phyloP scores from a whole-genome alignment of 92 coral and sea anemone species.

The Metridium senile region DNA sequence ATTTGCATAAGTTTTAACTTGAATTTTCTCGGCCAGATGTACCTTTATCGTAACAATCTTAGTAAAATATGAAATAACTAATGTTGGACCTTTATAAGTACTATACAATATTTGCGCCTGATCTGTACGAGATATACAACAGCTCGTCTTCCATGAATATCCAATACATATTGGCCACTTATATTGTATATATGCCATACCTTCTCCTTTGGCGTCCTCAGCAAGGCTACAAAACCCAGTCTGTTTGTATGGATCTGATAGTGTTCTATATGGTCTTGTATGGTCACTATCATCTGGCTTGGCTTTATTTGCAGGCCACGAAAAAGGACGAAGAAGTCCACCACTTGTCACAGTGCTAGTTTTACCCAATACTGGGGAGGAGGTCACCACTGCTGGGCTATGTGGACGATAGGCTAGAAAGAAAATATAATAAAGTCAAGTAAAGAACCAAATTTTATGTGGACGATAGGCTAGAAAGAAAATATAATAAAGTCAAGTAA shows the following conservation, averaged over 20 bases:
- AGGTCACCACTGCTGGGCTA: constrained; percentile 64
- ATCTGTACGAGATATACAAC: no score
- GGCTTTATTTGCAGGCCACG: constrained; percentile 75
- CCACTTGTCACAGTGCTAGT: constrained; percentile 13
- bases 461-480: constrained; percentile 54
- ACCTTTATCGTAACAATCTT: no score
- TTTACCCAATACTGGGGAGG: constrained; percentile 64
- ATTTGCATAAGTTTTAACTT: no score
- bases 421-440: background rate
- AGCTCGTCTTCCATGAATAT: no score
- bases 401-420: constrained; percentile 64
- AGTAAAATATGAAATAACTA: no score
- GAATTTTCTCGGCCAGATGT: no score
- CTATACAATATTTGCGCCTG: no score
- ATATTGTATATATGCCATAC: background rate
- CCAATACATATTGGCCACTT: no score
- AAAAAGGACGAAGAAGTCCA: constrained; percentile 57
- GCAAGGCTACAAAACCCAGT: constrained; percentile 62
- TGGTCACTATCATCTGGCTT: constrained; percentile 55
- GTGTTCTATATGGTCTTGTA: constrained; percentile 27
- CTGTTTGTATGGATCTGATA: constrained; percentile 62
- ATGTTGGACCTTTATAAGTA: no score
- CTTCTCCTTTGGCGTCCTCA: constrained; percentile 37
- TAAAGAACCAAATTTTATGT: constrained; percentile 30
- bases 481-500: background rate